Evolutionary conservation across 1,140 invertebrate genomes (phyloP), one percentile per base, ranked within the genome.

Genomic region (Apis dorsata): DNA sequence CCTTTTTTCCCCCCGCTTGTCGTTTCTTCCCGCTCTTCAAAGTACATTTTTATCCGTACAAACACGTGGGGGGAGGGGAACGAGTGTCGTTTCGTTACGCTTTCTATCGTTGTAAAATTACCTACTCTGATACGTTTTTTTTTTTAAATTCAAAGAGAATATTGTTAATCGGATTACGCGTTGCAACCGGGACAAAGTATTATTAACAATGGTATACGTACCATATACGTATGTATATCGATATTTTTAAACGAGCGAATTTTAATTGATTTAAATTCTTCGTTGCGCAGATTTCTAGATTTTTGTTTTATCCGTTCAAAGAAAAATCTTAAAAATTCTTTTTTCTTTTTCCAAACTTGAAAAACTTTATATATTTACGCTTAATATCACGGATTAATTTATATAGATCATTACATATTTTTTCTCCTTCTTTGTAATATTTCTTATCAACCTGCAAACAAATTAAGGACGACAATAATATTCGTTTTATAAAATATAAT

Each of bases 51-150:
- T 34, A n/a, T n/a, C 1, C 24, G 19, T 3, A n/a, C 19, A 12
- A 28, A 1, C 10, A 68, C 12, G n/a, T 68, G 10, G 13, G 66
- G 17, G 12, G 13, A 8, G 12, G 10, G n/a, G n/a, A 12, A 12
- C 7, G 60, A 2, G 49, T n/a, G 34, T n/a, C 21, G 34, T 70
- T 70, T 24, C 68, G 68, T 70, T 70, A 70, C 68, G n/a, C 13
- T 69, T 69, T 69, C 12, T 49, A 24, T 70, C 68, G 68, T 9
- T 24, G 68, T 17, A 70, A 24, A 68, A 70, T 70, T 70, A 51
- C 7, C 68, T 8, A 15, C 21, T 15, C 1, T 21, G 19, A 11
- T 44, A 44, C 19, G 65, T 44, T 44, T 19, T 68, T 7, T 21
- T 7, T 21, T 19, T 68, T 44, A 21, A 1, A 11, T 7, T 68